Base-by-base conservation (phyloP, 2,888 invertebrate genomes). In the Pristionchus fissidentatus region DNA sequence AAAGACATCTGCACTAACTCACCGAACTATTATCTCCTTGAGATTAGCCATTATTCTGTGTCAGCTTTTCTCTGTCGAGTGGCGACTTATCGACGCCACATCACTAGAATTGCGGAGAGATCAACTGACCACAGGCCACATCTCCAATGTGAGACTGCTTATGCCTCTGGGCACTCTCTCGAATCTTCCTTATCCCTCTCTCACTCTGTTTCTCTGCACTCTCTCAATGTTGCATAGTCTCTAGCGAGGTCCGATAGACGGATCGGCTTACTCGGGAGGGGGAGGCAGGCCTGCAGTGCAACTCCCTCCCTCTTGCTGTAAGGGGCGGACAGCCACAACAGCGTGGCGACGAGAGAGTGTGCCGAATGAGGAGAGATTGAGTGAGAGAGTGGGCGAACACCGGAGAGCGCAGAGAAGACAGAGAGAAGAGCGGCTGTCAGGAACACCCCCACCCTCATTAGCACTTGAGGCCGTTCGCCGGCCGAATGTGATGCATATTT, bases 21-120 rank as follows among this genome's bases (percentile, higher is more conserved):
- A 75, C 75, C 75, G 26, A 32, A 77, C 75, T 35, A 77, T 77
- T 46, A 77, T 77, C 49, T 77, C 75, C 35, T 77, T 77, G 19
- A 77, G 75, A 49, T 77, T 77, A 15, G 75, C 75, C 75, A 77
- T 77, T 46, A 26, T 32, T n/a, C n/a, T n/a, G n/a, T 55, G 55
- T 55, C 22, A 55, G n/a, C 55, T 4, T 22, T 19, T 7, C 4
- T 15, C 55, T 13, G 38, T 15, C 26, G 22, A 38, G 66, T 60
- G 38, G 62, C 19, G 38, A 41, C 41, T 26, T 70, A 70, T 41
- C 70, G n/a, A 19, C 38, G n/a, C n/a, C n/a, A n/a, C n/a, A n/a
- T n/a, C n/a, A n/a, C n/a, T n/a, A n/a, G n/a, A n/a, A n/a, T n/a
- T n/a, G n/a, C n/a, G n/a, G n/a, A n/a, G n/a, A 22, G 66, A n/a